phyloP scores from a whole-genome alignment of 2,113 vertebrate species.

The Gymnarchus niloticus region DNA sequence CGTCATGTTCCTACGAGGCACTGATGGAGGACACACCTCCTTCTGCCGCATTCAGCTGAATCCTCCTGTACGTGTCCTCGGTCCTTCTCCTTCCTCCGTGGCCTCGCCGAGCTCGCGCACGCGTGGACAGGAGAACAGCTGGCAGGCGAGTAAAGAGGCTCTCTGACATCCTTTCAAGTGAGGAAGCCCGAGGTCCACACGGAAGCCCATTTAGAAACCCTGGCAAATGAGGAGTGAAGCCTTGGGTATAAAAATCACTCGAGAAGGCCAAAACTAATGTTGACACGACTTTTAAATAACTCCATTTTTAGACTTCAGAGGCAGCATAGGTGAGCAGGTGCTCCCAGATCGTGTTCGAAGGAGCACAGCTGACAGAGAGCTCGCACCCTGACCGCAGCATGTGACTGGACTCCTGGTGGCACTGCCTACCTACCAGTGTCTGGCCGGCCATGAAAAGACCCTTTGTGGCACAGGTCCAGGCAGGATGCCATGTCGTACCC shows the following conservation, averaged over 20 bases:
- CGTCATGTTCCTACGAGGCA: not conserved
- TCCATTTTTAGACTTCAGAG: not conserved
- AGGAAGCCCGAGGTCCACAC: not conserved
- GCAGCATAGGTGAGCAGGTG: not conserved
- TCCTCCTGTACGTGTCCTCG: not conserved
- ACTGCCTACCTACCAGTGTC: not conserved
- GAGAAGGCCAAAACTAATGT: not conserved
- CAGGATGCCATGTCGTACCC: conserved; percentile 22
- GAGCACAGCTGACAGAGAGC: not conserved
- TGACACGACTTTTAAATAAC: not conserved
- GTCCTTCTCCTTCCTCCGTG: not conserved
- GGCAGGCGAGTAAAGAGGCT: not conserved
- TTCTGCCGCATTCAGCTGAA: not conserved
- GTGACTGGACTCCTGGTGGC: not conserved
- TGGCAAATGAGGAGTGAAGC: not conserved
- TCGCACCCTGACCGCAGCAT: not conserved
- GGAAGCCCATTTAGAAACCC: not conserved
- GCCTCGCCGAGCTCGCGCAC: not conserved
- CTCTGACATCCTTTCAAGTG: not conserved
- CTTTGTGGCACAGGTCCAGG: conserved; percentile 30
- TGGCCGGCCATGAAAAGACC: conserved; percentile 29
- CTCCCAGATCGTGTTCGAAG: not conserved
- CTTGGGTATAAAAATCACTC: not conserved
- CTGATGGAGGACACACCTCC: not conserved
- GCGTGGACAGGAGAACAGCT: not conserved